Evolutionary conservation across 2,888 invertebrate genomes (phyloP), one percentile per base, ranked within the genome.

Genomic region (Catocala nupta): DNA sequence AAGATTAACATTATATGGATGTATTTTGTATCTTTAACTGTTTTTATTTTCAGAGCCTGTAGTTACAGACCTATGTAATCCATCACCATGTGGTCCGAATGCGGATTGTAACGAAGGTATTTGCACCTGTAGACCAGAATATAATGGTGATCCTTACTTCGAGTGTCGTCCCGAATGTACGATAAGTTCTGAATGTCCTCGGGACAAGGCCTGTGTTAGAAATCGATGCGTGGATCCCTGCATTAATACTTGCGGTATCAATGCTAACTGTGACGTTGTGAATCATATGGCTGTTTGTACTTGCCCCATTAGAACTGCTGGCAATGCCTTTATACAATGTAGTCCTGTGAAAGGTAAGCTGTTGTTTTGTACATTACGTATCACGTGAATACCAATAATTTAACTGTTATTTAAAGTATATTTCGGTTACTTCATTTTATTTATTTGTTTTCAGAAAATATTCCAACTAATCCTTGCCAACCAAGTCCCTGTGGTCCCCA

Each of bases 281-380:
- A 96, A 96, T 81, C 97, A 98, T 81, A 95, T 96, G 83, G 96
- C 97, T 8, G 96, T 96, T 78, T 98, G 98, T 80, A 95, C 95
- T 49, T 98, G 97, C 85, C 96, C 96, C n/a, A 86, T 90, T 36
- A 96, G 95, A 79, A 96, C 95, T 84, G 92, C 95, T 42, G 97
- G 97, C 77, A 96, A 97, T 87, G 96, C 97, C 50, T 95, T 97
- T 89, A 92, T 96, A 63, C 92, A 95, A 70, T 97, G 97, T 80
- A 93, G 90, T 67, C 94, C 95, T 6, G 84, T 95, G 47, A 94
- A 90, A 90, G 95, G 95, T 95, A 89, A 77, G 81, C 55, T 58
- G 55, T 25, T 25, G 25, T 25, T 25, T 25, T 25, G 1, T 25
- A 25, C 4, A 25, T 25, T 3, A 25, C 4, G 25, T 25, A 25